Percentiles rank a stretch among this genome's conserved stretches.
phyloP scores from a whole-genome alignment of 2,888 invertebrate genomes.

The Athripsodes cinereus region DNA sequence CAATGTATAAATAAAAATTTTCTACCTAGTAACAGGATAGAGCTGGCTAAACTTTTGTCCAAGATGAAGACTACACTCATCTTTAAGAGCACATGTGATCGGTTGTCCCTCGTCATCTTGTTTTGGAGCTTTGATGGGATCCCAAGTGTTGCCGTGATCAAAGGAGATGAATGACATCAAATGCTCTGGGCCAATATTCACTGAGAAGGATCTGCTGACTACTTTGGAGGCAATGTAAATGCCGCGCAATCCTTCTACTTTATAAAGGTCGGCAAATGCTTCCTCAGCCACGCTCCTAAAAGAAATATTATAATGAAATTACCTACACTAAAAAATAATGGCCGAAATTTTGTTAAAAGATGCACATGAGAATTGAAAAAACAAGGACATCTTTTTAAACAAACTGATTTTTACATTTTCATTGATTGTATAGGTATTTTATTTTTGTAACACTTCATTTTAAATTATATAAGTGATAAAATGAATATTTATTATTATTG shows the following conservation, averaged over 20 bases:
- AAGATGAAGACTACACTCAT: conserved; percentile 78
- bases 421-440: no score
- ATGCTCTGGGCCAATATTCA: conserved; percentile 65
- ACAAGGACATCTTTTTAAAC: no score
- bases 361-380: no score
- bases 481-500: no score
- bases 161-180: conserved; percentile 75
- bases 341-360: no score
- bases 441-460: no score
- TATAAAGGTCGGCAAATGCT: conserved; percentile 81
- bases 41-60: conserved; percentile 81
- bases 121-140: conserved; percentile 63
- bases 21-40: conserved; percentile 66
- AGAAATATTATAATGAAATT: no score
- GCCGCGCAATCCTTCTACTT: conserved; percentile 79
- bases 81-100: conserved; percentile 56
- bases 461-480: no score
- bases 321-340: no score
- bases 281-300: conserved; percentile 71
- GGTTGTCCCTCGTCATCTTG: conserved; percentile 62
- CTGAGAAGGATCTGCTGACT: conserved; percentile 46
- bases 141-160: conserved; percentile 84
- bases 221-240: conserved; percentile 86
- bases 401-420: no score
- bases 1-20: not conserved